Evolutionary conservation across 2,888 invertebrate genomes (phyloP).

Genomic region (Eupithecia inturbata): DNA sequence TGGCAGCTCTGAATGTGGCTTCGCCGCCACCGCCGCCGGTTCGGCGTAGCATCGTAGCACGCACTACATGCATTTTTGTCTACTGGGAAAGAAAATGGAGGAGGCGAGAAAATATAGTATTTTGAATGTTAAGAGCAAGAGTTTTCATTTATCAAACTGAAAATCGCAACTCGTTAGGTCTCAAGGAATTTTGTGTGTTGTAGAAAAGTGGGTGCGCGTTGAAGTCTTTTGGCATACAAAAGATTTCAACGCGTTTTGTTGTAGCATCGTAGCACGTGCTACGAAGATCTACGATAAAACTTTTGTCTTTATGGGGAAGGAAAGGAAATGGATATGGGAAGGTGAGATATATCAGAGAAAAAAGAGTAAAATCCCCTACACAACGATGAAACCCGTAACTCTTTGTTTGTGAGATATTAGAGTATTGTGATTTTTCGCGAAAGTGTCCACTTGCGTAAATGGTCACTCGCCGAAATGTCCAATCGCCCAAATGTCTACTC

Average conservation of each 20-base stretch:
- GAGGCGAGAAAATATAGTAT: too few relatives aligned
- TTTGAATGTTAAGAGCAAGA: not conserved
- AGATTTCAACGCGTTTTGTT: too few relatives aligned
- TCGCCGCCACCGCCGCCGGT: too few relatives aligned
- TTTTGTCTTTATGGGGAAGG: not conserved
- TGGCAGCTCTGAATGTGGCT: too few relatives aligned
- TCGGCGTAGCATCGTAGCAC: too few relatives aligned
- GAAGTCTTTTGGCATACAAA: too few relatives aligned
- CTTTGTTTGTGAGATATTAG: not conserved
- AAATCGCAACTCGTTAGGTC: not conserved
- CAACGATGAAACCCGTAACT: not conserved
- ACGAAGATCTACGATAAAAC: not conserved
- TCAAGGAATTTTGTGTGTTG: not conserved
- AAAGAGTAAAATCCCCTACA: not conserved
- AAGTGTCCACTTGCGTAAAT: too few relatives aligned
- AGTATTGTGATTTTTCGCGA: not conserved
- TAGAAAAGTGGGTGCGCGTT: not conserved
- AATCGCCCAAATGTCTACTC: not conserved
- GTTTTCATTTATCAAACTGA: not conserved
- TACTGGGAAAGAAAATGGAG: too few relatives aligned
- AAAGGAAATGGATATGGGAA: not conserved
- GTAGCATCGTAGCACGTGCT: not conserved
- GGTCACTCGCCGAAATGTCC: too few relatives aligned
- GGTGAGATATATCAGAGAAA: not conserved
- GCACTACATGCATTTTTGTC: too few relatives aligned